Evolutionary conservation across 2,113 vertebrate species (phyloP), one percentile per base, ranked within the genome.

Genomic region (Neoarius graeffei): DNA sequence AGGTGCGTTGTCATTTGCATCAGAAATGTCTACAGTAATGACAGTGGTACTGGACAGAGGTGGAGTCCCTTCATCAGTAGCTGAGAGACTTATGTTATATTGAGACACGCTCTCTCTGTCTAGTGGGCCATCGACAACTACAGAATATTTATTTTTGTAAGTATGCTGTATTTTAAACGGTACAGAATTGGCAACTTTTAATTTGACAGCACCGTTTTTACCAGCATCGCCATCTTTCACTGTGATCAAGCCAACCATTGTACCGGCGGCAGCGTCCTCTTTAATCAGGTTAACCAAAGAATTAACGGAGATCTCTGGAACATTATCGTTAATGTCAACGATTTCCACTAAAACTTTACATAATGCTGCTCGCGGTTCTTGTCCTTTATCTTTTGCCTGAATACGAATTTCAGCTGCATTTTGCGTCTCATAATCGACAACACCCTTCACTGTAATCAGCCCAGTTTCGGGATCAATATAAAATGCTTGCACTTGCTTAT

Each of bases 131-230:
- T 95, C 93, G 19, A 96, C 96, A 77, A 97, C 87, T 84, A 98
- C 67, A 0, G 95, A 96, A 92, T 96, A 99, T 93, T 96, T 96
- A 81, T 95, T 97, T 87, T 95, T 97, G 83, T 97, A 96, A 20
- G 97, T 96, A 81, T 95, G 90, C 67, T 95, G 96, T 54, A 98
- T 92, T 91, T 96, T 96, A 90, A 99, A 96, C 6, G 97, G 96
- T 13, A 95, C 86, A 1, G 92, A 64, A 5, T 93, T 92, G 25
- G 91, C 83, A 57, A 97, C 90, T 73, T 90, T 83, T 77, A 96
- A 95, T 0, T 87, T 90, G 3, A 97, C 93, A 19, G 94, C 93
- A 17, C 97, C 96, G 1, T 97, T 98, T 90, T 95, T 93, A 1
- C 96, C 96, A 0, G 94, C 92, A 50, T 98, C 97, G 74, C 93